Percentiles rank a stretch among this genome's conserved stretches.
phyloP scores from a whole-genome alignment of 2,113 vertebrate species.

The Neolamprologus fasciatus region DNA sequence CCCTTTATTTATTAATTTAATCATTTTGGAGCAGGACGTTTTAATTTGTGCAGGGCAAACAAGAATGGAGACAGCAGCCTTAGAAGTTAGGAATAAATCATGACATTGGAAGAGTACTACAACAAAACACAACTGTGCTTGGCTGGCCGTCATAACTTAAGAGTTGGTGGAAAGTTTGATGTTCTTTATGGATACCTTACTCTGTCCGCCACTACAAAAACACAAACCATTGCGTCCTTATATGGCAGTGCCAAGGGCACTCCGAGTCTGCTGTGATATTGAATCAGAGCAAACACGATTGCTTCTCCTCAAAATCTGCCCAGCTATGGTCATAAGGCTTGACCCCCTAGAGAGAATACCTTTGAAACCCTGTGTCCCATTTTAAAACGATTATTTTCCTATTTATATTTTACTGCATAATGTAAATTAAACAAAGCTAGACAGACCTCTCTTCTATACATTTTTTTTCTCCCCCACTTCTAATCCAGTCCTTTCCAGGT shows the following conservation, averaged over 20 bases:
- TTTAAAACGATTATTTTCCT: background rate
- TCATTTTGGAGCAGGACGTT: conserved; percentile 48
- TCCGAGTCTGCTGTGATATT: conserved; percentile 26
- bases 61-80: conserved; percentile 28
- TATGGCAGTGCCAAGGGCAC: conserved; percentile 50
- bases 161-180: conserved; percentile 53
- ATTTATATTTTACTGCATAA: background rate
- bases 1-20: conserved; percentile 61
- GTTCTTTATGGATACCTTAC: conserved; percentile 59
- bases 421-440: background rate
- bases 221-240: conserved; percentile 44
- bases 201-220: conserved; percentile 34
- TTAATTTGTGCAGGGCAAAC: conserved; percentile 37
- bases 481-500: background rate
- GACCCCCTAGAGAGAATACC: background rate
- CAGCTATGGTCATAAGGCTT: background rate
- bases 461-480: background rate
- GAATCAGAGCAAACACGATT: conserved; percentile 42
- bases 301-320: conserved; percentile 18
- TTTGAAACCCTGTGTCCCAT: background rate
- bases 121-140: conserved; percentile 40
- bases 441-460: background rate
- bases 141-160: conserved; percentile 48
- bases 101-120: conserved; percentile 17
- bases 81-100: conserved; percentile 40